Evolutionary conservation across 2,113 vertebrate genomes (phyloP).

Genomic region (Rhadina sibilatrix): DNA sequence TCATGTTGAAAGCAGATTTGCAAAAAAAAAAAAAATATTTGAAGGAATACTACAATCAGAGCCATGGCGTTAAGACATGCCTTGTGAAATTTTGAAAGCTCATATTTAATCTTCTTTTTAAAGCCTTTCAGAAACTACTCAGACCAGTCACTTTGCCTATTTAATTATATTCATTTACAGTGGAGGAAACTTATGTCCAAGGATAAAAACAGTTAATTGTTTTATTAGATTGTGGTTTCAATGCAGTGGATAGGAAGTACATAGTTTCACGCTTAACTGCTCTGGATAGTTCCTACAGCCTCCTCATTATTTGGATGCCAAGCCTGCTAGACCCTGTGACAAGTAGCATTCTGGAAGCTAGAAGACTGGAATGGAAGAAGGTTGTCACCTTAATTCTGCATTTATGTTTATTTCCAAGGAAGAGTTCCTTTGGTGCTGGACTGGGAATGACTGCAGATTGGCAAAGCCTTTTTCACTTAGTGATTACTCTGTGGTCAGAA

Average conservation of each 20-base stretch:
- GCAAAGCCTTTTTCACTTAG: background rate
- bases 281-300: background rate
- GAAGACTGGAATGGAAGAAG: background rate
- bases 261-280: background rate
- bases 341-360: background rate
- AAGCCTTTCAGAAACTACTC: background rate
- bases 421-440: background rate
- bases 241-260: background rate
- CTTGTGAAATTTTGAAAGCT: background rate
- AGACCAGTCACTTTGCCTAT: background rate
- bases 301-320: background rate
- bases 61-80: background rate
- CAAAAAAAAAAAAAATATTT: background rate
- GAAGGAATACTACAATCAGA: background rate
- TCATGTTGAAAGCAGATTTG: background rate
- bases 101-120: background rate
- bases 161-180: background rate
- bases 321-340: background rate
- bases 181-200: background rate
- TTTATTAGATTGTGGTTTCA: background rate
- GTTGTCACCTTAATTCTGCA: background rate
- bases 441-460: background rate
- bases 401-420: background rate
- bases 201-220: background rate
- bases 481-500: background rate